These are phyloP conservation scores for Temnothorax curvispinosus DNA, from an alignment of 1,140 invertebrate genomes.

Conservation along the genomic window DNA sequence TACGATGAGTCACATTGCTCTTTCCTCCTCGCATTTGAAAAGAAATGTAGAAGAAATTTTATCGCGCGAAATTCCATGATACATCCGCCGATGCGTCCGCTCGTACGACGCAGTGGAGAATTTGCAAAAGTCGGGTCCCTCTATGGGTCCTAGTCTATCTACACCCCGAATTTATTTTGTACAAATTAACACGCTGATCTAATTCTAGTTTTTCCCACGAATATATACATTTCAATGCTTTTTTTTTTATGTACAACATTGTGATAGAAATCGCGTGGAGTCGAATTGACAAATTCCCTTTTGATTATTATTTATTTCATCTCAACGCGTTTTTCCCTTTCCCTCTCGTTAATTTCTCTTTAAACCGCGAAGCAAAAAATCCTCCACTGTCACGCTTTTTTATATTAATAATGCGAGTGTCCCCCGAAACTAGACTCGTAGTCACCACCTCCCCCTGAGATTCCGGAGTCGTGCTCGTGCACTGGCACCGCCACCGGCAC, in stretches of 20 bases:
- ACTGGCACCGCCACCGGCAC: slow-evolving; percentile 84
- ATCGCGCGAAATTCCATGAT: slow-evolving; percentile 15
- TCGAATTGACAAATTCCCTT: slow-evolving; percentile 15
- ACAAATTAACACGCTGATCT: not conserved
- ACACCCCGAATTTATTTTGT: not conserved
- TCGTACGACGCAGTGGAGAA: slow-evolving; percentile 42
- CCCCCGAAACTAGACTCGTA: slow-evolving; percentile 75
- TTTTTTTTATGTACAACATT: slow-evolving; percentile 20
- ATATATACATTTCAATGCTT: not conserved
- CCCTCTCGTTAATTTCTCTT: not conserved
- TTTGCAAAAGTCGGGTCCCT: not conserved
- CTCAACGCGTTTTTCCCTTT: not conserved
- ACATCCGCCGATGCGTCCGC: not conserved
- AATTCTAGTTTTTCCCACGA: slow-evolving; percentile 4
- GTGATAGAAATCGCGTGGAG: not conserved
- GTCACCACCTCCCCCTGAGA: slow-evolving; percentile 46
- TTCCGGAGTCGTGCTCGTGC: slow-evolving; percentile 79
- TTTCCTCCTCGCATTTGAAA: not conserved
- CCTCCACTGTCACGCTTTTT: slow-evolving; percentile 15
- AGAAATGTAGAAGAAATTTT: not conserved
- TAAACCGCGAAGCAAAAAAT: not conserved
- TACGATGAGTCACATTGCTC: not conserved
- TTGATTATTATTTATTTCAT: not conserved
- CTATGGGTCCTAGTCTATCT: not conserved
- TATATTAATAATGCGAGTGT: slow-evolving; percentile 35